Evolutionary conservation across 2,113 vertebrate species (phyloP), one percentile per base, ranked within the genome.

Genomic region (Crotalus tigris): DNA sequence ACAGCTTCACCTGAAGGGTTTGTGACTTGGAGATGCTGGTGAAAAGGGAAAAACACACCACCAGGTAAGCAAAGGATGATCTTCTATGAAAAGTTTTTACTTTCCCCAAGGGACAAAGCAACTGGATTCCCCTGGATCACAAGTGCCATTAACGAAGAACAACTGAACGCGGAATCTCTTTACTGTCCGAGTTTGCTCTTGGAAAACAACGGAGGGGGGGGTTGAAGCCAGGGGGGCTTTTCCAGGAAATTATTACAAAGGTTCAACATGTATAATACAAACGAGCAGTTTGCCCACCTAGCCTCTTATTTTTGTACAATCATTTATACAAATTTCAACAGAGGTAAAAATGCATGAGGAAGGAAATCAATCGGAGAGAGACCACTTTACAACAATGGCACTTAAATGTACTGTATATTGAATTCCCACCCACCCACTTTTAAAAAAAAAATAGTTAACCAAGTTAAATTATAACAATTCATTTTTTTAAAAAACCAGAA

Each of bases 311-410:
- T 98, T 98, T 97, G 95, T 97, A 97, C 97, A 98, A 98, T 95
- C 95, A 96, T 98, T 98, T 98, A 98, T 98, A 98, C 97, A 98
- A 98, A 98, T 97, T 97, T 97, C 96, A 98, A 97, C 97, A 98
- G 98, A 98, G 97, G 97, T 97, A 4, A 97, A 98, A 98, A 98
- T 75, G 95, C 93, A 88, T 96, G 94, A 96, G 97, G 96, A 96
- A 97, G 97, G 95, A 96, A 97, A 97, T 96, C 96, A 97, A 97
- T 95, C 97, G 23, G 44, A 15, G 97, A 96, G 97, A 98, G 96
- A 98, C 94, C 97, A 98, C 97, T 97, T 85, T 96, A 98, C 97
- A 96, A 98, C 98, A 97, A 97, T 98, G 98, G 98, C 97, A 98
- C 98, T 98, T 98, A 96, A 51, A 69, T n/a, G 64, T 69, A 69